These are phyloP conservation scores for Cyprinus carpio DNA, from an alignment of 2,113 vertebrate species.

Conservation along the genomic window DNA sequence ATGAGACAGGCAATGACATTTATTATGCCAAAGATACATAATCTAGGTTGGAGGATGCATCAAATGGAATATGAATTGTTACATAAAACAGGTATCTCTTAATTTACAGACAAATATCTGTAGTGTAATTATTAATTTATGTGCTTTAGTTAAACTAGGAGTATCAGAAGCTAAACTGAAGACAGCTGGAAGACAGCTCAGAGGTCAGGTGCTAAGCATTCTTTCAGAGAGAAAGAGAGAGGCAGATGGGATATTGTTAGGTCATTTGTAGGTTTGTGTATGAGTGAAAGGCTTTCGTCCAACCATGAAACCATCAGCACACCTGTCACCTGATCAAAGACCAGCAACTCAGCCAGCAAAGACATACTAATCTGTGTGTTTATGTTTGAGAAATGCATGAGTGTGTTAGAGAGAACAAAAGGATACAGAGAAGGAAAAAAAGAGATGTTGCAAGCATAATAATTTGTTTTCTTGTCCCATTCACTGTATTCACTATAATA, in stretches of 20 bases:
- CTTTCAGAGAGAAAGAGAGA: conserved; percentile 3
- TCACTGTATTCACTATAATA: neutral
- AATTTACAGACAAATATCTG: neutral
- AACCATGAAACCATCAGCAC: conserved; percentile 68
- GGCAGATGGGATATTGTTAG: conserved; percentile 63
- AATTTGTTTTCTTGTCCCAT: neutral
- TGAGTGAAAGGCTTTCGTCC: conserved; percentile 68
- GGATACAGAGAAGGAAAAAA: conserved; percentile 59
- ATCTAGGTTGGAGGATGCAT: neutral
- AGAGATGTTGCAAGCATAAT: neutral
- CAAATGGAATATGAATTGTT: neutral
- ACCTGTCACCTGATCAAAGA: conserved; percentile 77
- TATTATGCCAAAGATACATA: conserved; percentile 38
- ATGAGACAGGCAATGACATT: conserved; percentile 65
- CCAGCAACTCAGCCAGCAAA: conserved; percentile 72
- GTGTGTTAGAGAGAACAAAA: conserved; percentile 62
- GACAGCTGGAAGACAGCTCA: conserved; percentile 14
- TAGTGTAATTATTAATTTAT: neutral
- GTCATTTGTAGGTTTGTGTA: conserved; percentile 76
- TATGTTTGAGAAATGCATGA: conserved; percentile 71
- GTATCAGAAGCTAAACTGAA: conserved; percentile 1
- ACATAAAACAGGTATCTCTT: neutral
- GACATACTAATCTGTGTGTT: conserved; percentile 82
- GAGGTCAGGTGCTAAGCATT: conserved; percentile 21
- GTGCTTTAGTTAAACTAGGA: conserved; percentile 64